Percentiles rank a stretch among this genome's conserved stretches.
Evolutionary conservation across 2,113 vertebrate species (phyloP).

Genomic region (Strigops habroptila): DNA sequence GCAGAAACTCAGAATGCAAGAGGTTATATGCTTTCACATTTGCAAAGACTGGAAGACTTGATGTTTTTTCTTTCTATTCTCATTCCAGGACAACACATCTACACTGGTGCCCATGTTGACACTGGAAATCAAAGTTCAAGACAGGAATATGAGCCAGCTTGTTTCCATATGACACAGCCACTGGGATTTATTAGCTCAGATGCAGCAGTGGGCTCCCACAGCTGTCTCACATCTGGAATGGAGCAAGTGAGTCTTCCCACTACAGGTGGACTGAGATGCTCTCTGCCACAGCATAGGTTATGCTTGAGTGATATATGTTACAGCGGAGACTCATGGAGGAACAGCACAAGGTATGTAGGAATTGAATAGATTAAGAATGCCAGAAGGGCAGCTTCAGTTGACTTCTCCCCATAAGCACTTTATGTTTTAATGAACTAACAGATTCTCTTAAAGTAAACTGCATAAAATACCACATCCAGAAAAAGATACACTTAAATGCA

Average conservation of each 20-base stretch:
- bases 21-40: neutral
- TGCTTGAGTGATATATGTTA: neutral
- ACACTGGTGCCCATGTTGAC: neutral
- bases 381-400: neutral
- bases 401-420: neutral
- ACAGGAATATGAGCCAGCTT: neutral
- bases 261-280: neutral
- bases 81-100: neutral
- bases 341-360: accelerated
- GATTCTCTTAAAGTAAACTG: neutral
- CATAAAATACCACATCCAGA: neutral
- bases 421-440: neutral
- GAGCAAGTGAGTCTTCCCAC: neutral
- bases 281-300: neutral
- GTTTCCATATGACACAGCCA: neutral
- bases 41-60: neutral
- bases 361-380: neutral
- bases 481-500: neutral
- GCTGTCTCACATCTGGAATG: neutral
- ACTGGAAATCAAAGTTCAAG: neutral
- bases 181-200: neutral
- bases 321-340: neutral
- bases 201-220: neutral
- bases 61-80: neutral
- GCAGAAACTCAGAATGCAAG: neutral